A percentile compares a stretch with the other conserved stretches of the same genome.
These are phyloP conservation scores for Monoplex corrugatus DNA, from an alignment of 2,888 invertebrate species.

Conservation along the genomic window DNA sequence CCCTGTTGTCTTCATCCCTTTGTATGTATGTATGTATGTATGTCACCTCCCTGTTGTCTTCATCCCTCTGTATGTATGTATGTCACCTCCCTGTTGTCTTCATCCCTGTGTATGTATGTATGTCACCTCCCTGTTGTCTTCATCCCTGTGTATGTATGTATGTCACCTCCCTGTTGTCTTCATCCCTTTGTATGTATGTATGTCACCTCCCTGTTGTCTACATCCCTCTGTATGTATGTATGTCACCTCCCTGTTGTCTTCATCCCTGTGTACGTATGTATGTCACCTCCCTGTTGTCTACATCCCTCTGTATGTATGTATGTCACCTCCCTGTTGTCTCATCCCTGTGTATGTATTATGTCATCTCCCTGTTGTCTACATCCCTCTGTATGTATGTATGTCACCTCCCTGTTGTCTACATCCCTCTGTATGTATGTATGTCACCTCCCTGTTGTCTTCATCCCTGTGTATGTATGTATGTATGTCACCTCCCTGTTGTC, in stretches of 20 bases:
- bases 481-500: conserved; percentile 68
- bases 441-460: background rate
- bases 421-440: no score
- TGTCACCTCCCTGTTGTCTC: conserved; percentile 59
- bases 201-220: background rate
- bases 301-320: conserved; percentile 64
- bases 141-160: conserved; percentile 64
- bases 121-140: background rate
- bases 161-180: conserved; percentile 60
- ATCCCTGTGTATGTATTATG: background rate
- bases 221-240: background rate
- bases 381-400: background rate
- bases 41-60: background rate
- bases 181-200: background rate
- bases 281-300: background rate
- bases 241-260: background rate
- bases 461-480: conserved; percentile 56
- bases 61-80: background rate
- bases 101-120: no score
- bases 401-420: background rate
- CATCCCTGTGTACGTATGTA: no score
- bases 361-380: background rate
- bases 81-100: background rate
- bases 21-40: background rate
- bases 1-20: background rate